Evolutionary conservation across 1,140 invertebrate genomes (phyloP).

Genomic region (Papilio polytes): DNA sequence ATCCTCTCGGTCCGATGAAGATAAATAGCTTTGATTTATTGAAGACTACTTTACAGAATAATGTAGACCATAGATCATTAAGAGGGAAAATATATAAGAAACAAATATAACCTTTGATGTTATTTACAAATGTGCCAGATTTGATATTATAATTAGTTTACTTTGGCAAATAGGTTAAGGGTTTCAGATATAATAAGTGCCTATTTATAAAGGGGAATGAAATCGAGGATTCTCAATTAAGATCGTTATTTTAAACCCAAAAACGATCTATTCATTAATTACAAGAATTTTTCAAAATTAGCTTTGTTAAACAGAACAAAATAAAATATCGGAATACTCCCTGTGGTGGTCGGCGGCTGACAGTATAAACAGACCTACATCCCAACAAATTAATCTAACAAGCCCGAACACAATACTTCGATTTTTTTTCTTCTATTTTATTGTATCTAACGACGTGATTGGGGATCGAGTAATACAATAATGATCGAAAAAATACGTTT

Average conservation of each 20-base stretch:
- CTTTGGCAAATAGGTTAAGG: neutral
- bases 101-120: slow-evolving; percentile 2
- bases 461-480: slow-evolving; percentile 15
- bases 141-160: neutral
- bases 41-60: slow-evolving; percentile 15
- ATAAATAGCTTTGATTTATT: slow-evolving; percentile 30
- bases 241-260: neutral
- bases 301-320: neutral
- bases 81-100: slow-evolving; percentile 4
- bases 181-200: neutral
- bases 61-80: slow-evolving; percentile 19
- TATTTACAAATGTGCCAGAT: neutral
- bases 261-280: neutral
- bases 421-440: slow-evolving; percentile 13
- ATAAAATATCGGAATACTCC: slow-evolving; percentile 1
- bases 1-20: slow-evolving; percentile 26
- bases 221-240: neutral
- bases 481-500: slow-evolving; percentile 4
- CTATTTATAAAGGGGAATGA: neutral
- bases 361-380: slow-evolving; percentile 20
- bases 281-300: neutral
- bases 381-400: slow-evolving; percentile 33
- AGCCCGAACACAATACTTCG: slow-evolving; percentile 24
- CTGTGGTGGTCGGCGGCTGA: neutral
- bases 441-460: slow-evolving; percentile 20